Percentiles rank a stretch among this genome's conserved stretches.
These are phyloP conservation scores for Mylabris phalerata DNA, from an alignment of 1,140 invertebrate genomes.

Conservation along the genomic window DNA sequence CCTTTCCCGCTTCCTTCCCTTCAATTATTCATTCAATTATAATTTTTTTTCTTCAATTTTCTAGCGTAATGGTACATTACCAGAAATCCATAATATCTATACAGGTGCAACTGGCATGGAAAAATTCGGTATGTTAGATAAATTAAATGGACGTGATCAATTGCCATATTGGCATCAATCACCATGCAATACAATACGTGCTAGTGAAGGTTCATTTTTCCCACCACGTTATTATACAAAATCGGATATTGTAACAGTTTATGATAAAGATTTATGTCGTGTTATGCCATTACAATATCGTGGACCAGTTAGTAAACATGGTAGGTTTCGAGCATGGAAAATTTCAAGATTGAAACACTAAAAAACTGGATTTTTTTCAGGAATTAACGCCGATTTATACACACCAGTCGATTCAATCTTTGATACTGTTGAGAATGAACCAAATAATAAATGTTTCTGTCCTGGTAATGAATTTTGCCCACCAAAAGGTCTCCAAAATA, in stretches of 20 bases:
- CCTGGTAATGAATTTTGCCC: constrained; percentile 60
- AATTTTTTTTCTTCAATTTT: constrained; percentile 8
- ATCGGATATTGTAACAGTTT: constrained; percentile 66
- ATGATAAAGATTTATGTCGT: constrained; percentile 79
- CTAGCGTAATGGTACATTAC: constrained; percentile 73
- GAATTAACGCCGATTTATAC: constrained; percentile 63
- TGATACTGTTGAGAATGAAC: constrained; percentile 55
- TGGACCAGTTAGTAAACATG: constrained; percentile 57
- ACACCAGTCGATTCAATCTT: constrained; percentile 64
- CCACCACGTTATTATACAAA: constrained; percentile 67
- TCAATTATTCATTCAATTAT: too few relatives aligned
- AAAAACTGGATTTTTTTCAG: constrained; percentile 35
- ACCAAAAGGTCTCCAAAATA: constrained; percentile 70
- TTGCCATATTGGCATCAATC: constrained; percentile 68
- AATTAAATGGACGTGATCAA: constrained; percentile 65
- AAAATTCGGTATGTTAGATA: constrained; percentile 70
- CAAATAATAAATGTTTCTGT: constrained; percentile 78
- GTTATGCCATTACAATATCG: constrained; percentile 67
- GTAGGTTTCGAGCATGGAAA: constrained; percentile 37
- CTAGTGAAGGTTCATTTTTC: constrained; percentile 82
- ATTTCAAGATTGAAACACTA: neutral
- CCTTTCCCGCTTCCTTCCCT: rapidly evolving
- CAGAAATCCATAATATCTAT: constrained; percentile 73
- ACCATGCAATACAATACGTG: constrained; percentile 72
- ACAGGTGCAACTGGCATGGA: constrained; percentile 69